Evolutionary conservation across 2,888 invertebrate genomes (phyloP), one percentile per base, ranked within the genome.

Genomic region (Apoderus coryli): DNA sequence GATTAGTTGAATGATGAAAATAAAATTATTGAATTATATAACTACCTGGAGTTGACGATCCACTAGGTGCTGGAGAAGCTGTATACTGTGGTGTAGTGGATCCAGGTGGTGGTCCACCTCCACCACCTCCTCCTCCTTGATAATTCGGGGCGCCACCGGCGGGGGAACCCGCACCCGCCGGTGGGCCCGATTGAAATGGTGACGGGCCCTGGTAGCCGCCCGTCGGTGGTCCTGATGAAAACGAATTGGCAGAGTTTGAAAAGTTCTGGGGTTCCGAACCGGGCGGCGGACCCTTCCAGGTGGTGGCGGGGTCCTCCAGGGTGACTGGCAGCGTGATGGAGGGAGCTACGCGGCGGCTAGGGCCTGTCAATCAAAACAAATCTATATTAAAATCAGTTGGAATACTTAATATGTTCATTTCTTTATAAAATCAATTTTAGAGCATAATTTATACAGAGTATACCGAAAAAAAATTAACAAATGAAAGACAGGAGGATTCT

Each of bases 51-150:
- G 85, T 82, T 44, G 84, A 84, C 28, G 77, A 70, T 49, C 74
- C 84, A 49, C 70, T 84, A 44, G 80, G 84, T 50, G 75, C 80
- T 48, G 86, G 86, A 40, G 84, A 84, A 50, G 84, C 81, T 47
- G 81, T 81, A 59, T 82, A 85, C 63, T 76, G 84, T 48, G 76
- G 84, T 51, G 69, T 84, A 56, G 66, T 80, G 52, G 72, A 80
- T 50, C 69, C 82, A 47, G 69, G 79, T 53, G 69, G 80, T 53
- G 68, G 67, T 26, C 77, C 60, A 57, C 73, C 72, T 28, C 77
- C 60, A n/a, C n/a, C n/a, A n/a, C n/a, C n/a, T n/a, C n/a, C n/a
- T n/a, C n/a, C n/a, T 59, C 77, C 66, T 63, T 78, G 66, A 57
- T 76, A 61, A 53, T 75, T 59, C 64, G 56, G 60, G 52, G 79